Percentiles rank a stretch among this genome's conserved stretches.
These are phyloP conservation scores for Hestina assimilis DNA, from an alignment of 1,140 invertebrate species.

Conservation along the genomic window DNA sequence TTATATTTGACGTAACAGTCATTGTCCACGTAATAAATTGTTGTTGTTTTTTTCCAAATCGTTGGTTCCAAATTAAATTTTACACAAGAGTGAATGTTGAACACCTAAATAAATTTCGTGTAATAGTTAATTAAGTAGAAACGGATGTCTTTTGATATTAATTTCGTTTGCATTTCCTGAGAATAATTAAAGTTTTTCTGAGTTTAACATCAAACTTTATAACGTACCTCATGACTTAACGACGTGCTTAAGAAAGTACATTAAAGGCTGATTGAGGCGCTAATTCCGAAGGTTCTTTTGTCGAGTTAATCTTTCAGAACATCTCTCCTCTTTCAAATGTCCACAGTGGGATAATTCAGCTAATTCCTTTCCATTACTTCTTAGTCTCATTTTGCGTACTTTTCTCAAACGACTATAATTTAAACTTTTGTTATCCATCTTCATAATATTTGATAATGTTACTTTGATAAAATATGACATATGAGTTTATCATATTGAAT, in stretches of 20 bases:
- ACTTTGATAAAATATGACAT: conserved; percentile 16
- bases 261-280: conserved; percentile 1
- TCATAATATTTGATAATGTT: too few relatives aligned
- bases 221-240: background rate
- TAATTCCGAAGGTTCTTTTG: conserved; percentile 11
- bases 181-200: background rate
- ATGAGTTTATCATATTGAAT: too few relatives aligned
- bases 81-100: background rate
- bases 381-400: conserved; percentile 1
- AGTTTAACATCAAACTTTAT: background rate
- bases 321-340: conserved; percentile 10
- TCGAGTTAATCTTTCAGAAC: conserved; percentile 7
- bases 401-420: conserved; percentile 23
- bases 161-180: background rate
- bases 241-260: background rate
- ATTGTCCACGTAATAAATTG: too few relatives aligned
- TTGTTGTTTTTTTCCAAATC: too few relatives aligned
- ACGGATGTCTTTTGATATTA: background rate
- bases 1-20: too few relatives aligned
- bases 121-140: background rate
- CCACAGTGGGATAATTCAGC: conserved; percentile 10
- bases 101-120: background rate
- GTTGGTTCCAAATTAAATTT: background rate
- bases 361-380: conserved; percentile 21
- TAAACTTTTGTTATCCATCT: conserved; percentile 25